A percentile compares a stretch with the other conserved stretches of the same genome.
These are phyloP conservation scores for Parasteatoda lunata DNA, from an alignment of 2,888 invertebrate species.

Conservation along the genomic window DNA sequence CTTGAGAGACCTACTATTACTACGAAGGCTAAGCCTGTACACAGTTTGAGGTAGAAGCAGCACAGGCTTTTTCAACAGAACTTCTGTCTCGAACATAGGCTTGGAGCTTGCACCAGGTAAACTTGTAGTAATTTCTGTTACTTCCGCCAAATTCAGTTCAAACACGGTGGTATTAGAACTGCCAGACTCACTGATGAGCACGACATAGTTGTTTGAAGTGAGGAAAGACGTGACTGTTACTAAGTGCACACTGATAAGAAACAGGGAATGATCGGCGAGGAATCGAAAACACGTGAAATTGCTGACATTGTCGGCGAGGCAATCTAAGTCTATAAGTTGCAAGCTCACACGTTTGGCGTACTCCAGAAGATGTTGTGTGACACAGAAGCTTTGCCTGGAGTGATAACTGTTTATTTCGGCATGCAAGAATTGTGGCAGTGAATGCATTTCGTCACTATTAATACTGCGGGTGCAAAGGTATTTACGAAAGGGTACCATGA, in stretches of 20 bases:
- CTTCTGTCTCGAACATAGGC: conserved; percentile 66
- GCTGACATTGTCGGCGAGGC: conserved; percentile 61
- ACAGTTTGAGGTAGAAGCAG: conserved; percentile 62
- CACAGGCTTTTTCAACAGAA: conserved; percentile 61
- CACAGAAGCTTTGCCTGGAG: conserved; percentile 64
- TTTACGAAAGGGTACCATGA: conserved; percentile 65
- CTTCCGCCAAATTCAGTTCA: conserved; percentile 64
- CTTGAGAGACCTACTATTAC: conserved; percentile 61
- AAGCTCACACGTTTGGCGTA: conserved; percentile 62
- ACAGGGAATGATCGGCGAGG: conserved; percentile 56
- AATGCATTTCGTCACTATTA: conserved; percentile 60
- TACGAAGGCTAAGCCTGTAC: conserved; percentile 58
- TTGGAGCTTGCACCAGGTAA: conserved; percentile 64
- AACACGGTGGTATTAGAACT: conserved; percentile 54
- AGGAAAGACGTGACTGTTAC: conserved; percentile 63
- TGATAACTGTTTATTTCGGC: conserved; percentile 66
- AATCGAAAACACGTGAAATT: conserved; percentile 66
- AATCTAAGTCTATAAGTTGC: conserved; percentile 60
- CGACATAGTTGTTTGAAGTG: conserved; percentile 65
- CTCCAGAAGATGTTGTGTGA: conserved; percentile 57
- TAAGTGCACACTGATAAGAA: conserved; percentile 62
- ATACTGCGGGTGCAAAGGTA: conserved; percentile 64
- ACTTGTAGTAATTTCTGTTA: conserved; percentile 65
- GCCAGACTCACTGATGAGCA: conserved; percentile 57
- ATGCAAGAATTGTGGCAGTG: conserved; percentile 62